Base-by-base conservation (phyloP, 2,113 vertebrate genomes). In the Mola mola region DNA sequence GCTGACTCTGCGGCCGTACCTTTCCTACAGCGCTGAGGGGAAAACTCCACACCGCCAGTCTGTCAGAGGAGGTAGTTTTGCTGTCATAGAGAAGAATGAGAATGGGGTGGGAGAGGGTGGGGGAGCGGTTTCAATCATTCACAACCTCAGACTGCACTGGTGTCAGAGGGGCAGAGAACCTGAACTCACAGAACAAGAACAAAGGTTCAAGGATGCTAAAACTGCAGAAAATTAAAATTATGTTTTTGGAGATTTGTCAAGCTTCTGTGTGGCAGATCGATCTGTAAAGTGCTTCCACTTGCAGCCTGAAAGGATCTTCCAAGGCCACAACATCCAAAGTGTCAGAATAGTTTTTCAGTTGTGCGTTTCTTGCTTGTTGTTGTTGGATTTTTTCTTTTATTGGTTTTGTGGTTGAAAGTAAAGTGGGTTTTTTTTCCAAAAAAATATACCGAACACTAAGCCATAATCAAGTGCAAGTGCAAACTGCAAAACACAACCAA, bases 1-100 rank as follows among this genome's bases (percentile, higher is more conserved):
- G 59, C 69, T 79, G 74, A 78, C 66, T 86, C 64, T 62, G 61
- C 62, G 84, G 71, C 75, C 72, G 38, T 36, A 55, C 40, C 34
- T 43, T 38, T 57, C 41, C 47, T 36, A 36, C 50, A 28, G 70
- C 36, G 69, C 51, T 26, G 40, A 64, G 50, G 34, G 60, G 52
- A 9, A 75, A 75, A 57, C 44, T 66, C 50, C 59, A 78, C 65
- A 75, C 76, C 66, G 50, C 41, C 37, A 13, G 52, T 78, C 72
- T 82, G 81, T 72, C 55, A 66, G 77, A 77, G 40, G 64, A 87
- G 81, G 89, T 85, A 81, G 79, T 63, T 43, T 33, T 58, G 58
- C 62, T 51, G 81, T 38, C 49, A 65, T 65, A 49, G 43, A 44
- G 70, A 75, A 66, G 65, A 65, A 75, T 43, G 47, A 47, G 65